Evolutionary conservation across 2,797 vertebrate species (phyloP), one percentile per base, ranked within the genome.

Genomic region (Sphenodon punctatus): DNA sequence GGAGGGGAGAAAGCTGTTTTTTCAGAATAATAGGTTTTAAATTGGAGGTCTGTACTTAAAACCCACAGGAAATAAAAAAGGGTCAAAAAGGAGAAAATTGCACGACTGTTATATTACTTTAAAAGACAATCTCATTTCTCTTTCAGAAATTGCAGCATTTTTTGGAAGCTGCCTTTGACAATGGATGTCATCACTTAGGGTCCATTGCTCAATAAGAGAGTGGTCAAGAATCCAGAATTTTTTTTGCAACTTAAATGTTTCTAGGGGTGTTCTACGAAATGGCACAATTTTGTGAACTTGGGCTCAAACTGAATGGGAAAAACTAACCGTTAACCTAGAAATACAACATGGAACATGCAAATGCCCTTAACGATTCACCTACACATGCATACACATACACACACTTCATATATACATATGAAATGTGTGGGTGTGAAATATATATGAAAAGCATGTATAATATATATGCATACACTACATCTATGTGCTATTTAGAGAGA

Each of bases 11-110:
- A 85, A 14, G 61, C 30, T 91, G 82, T 81, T 89, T 65, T 88
- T 48, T 38, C 87, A 59, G 88, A 82, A 87, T 87, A 95, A 96
- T 83, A 81, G 92, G 89, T 89, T 94, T 94, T 89, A 93, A 95
- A 96, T 93, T 92, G 94, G 90, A 95, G 92, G 87, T 91, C 91
- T 94, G 88, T 93, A 75, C 94, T 94, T 93, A 93, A 95, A 95
- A 93, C 87, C 87, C 85, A 49, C 79, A 86, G 87, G 92, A 94
- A 94, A 94, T 90, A 93, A 92, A 92, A 83, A 88, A 88, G 90
- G 92, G 90, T 92, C 90, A 92, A 86, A 88, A 89, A 84, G 74
- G 86, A 89, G 89, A 82, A 89, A 95, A 94, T 92, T 87, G 92
- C 93, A 83, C 86, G 87, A 82, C 78, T 84, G 78, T 89, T 94